A percentile compares a stretch with the other conserved stretches of the same genome.
Conservation (phyloP, 2,888 invertebrate genomes). For the Zhuqinia jingwanae region DNA sequence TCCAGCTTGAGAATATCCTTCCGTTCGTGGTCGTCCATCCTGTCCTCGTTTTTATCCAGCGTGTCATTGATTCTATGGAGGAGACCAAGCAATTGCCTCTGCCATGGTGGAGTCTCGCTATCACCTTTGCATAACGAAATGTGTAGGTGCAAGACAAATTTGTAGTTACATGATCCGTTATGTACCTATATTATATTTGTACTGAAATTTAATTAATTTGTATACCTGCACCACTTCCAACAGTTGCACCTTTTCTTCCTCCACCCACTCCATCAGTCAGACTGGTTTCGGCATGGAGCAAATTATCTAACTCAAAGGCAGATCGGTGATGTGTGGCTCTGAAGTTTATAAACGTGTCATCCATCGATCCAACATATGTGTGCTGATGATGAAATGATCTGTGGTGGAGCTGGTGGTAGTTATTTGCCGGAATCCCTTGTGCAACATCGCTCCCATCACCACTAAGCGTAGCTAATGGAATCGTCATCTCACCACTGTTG, state of each 20-base stretch:
- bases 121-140: background rate
- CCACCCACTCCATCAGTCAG: constrained; percentile 18
- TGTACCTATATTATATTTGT: no score
- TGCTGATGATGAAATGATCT: constrained; percentile 35
- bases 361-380: constrained; percentile 11
- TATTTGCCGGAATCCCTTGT: constrained; percentile 1
- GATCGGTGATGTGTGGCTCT: constrained; percentile 31
- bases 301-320: constrained; percentile 38
- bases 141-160: no score
- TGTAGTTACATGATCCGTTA: no score
- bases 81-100: constrained; percentile 82
- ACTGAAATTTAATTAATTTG: background rate
- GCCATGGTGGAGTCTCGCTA: constrained; percentile 76
- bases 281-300: constrained; percentile 4
- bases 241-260: background rate
- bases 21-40: constrained; percentile 83
- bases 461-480: constrained; percentile 41
- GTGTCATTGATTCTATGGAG: constrained; percentile 83
- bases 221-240: constrained; percentile 3
- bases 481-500: constrained; percentile 36
- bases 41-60: constrained; percentile 82
- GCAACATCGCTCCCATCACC: background rate
- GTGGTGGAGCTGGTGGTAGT: constrained; percentile 51
- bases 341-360: constrained; percentile 61
- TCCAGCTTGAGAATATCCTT: constrained; percentile 83